Evolutionary conservation across 2,113 vertebrate species (phyloP), one percentile per base, ranked within the genome.

Genomic region (Aix galericulata): DNA sequence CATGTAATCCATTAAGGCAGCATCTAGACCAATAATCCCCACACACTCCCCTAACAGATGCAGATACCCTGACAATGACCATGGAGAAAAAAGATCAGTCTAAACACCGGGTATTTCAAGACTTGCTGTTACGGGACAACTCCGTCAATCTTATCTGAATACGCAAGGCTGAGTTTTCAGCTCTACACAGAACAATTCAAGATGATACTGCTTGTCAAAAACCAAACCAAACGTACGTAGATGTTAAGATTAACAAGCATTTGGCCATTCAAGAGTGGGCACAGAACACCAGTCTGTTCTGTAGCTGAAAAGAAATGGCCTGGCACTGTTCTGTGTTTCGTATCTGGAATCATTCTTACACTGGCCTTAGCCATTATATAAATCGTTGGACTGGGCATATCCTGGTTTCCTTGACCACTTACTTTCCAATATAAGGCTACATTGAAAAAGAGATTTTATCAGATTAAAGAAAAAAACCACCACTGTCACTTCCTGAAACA

Each of bases 391-490:
- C 22, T 23, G 12, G 48, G 22, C 48, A 22, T 23, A 12, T 50
- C 48, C 22, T 50, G 48, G 48, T 85, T 96, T 85, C 85, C 82
- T 58, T 71, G 27, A 91, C 59, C 62, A 46, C n/a, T 76, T 64
- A 77, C 52, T 89, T 87, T 67, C 63, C 62, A 91, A 52, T 67
- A 12, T 8, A 81, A 20, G 42, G 23, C 48, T 74, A 40, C 32
- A 87, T 46, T 63, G 63, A 87, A 94, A 91, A 82, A 40, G 7
- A 67, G 78, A 93, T 93, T 94, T 95, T 92, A 89, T 88, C 82
- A 62, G 17, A 17, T 69, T 25, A 52, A 76, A 75, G 48, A n/a
- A 91, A 42, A 2, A 38, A 26, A 48, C 22, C 63, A 36, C 20
- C 48, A 16, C n/a, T 44, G 42, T 66, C 56, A 64, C 50, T 90